Percentiles rank a stretch among this genome's conserved stretches.
Evolutionary conservation across 2,797 vertebrate genomes (phyloP).

Genomic region (Craterocephalus amniculus): DNA sequence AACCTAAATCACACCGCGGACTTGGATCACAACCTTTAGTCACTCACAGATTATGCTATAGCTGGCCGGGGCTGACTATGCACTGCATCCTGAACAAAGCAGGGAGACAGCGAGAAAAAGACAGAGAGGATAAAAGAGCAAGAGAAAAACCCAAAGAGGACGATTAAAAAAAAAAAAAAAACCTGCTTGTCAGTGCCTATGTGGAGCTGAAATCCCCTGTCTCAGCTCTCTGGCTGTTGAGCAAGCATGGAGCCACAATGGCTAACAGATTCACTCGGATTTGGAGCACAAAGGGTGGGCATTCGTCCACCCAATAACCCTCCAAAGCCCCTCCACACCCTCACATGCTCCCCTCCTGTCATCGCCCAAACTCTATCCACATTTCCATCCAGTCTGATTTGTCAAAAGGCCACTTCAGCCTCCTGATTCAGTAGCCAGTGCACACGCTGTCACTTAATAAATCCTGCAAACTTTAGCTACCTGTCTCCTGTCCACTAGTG

Average conservation of each 20-base stretch:
- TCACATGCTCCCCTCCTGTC: conserved; percentile 40
- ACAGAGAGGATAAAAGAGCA: conserved; percentile 71
- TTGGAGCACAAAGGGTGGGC: conserved; percentile 84
- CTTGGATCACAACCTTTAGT: conserved; percentile 48
- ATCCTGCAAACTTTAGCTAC: conserved; percentile 41
- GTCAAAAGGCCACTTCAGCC: conserved; percentile 26
- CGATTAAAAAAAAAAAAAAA: conserved; percentile 55
- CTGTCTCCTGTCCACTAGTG: conserved; percentile 43
- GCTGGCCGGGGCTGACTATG: conserved; percentile 71
- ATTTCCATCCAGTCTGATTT: conserved; percentile 22
- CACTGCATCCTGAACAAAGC: conserved; percentile 71
- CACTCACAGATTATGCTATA: conserved; percentile 64
- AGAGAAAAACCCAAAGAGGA: conserved; percentile 64
- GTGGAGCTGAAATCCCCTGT: conserved; percentile 76
- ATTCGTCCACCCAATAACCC: conserved; percentile 73
- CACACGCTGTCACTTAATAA: conserved; percentile 35
- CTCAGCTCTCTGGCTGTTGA: conserved; percentile 84
- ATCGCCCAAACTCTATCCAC: conserved; percentile 18
- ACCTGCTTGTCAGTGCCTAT: conserved; percentile 71
- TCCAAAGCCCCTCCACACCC: conserved; percentile 40
- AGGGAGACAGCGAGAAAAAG: conserved; percentile 50
- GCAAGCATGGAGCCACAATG: conserved; percentile 82
- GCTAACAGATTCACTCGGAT: conserved; percentile 83
- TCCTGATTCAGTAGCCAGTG: conserved; percentile 36
- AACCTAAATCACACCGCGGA: conserved; percentile 43